These are phyloP conservation scores for Ephestia elutella DNA, from an alignment of 1,140 invertebrate genomes.

Conservation along the genomic window DNA sequence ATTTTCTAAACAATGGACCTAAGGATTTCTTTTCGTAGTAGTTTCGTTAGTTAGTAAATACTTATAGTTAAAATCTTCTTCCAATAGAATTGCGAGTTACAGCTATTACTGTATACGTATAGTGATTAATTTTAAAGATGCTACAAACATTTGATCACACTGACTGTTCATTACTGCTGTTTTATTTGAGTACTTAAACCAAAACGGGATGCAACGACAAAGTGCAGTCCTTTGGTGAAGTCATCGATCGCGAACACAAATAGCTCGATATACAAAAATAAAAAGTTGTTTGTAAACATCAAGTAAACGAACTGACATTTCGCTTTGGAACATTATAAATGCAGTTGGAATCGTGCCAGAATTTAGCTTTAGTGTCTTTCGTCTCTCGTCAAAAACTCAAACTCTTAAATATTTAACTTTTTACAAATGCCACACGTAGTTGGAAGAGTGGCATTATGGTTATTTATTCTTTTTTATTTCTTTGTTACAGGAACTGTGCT, in stretches of 20 bases:
- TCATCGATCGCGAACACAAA: conserved; percentile 10
- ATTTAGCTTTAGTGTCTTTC: conserved; percentile 47
- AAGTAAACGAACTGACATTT: conserved; percentile 33
- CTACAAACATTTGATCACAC: no score
- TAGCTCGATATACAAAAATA: conserved; percentile 30
- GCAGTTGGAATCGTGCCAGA: conserved; percentile 52
- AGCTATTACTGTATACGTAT: no score
- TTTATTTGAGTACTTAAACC: background rate
- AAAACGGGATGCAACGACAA: background rate
- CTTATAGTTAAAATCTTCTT: no score
- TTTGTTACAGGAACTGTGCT: conserved; percentile 59
- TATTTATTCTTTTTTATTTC: conserved; percentile 25
- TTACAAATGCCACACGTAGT: conserved; percentile 36
- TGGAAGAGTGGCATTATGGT: conserved; percentile 25
- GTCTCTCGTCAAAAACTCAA: conserved; percentile 47
- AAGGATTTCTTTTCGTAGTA: no score
- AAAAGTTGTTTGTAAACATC: conserved; percentile 57
- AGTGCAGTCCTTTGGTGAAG: conserved; percentile 5
- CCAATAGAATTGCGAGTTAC: no score
- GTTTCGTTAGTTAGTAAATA: no score
- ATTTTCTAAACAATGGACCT: no score
- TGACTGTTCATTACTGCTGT: no score
- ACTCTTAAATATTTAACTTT: conserved; percentile 37
- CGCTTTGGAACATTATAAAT: conserved; percentile 34
- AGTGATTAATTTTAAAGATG: no score